Conservation (phyloP, 2,113 vertebrate species). For the Beaufortia kweichowensis region DNA sequence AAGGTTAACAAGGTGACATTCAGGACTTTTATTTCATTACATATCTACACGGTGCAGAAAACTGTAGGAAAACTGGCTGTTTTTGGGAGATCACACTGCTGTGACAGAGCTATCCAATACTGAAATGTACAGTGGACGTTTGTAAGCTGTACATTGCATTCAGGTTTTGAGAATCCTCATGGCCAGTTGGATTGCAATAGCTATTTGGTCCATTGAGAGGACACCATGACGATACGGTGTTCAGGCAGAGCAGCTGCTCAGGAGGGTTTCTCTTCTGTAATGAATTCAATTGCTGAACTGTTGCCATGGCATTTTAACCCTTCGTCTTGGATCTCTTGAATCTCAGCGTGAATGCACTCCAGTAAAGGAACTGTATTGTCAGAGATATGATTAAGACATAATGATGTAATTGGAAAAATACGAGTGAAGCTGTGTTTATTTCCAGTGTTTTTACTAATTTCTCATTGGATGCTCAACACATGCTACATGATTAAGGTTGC, state of each 20-base stretch:
- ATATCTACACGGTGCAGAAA: slow-evolving; percentile 15
- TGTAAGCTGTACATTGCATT: not conserved
- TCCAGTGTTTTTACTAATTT: no score
- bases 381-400: no score
- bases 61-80: not conserved
- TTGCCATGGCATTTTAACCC: slow-evolving; percentile 18
- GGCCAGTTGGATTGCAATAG: slow-evolving; percentile 6
- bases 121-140: not conserved
- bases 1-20: slow-evolving; percentile 16
- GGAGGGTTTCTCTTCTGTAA: slow-evolving; percentile 16
- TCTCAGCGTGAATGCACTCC: not conserved
- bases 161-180: slow-evolving; percentile 13
- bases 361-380: no score
- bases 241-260: slow-evolving; percentile 23
- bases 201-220: not conserved
- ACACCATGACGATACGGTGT: slow-evolving; percentile 3
- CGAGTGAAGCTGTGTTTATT: no score
- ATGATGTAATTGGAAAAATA: no score
- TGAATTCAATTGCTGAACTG: slow-evolving; percentile 26
- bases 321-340: no score
- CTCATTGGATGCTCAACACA: no score
- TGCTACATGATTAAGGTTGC: no score
- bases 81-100: not conserved
- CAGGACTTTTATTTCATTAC: slow-evolving; percentile 16
- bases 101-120: not conserved